Percentiles rank a stretch among this genome's conserved stretches.
Evolutionary conservation across 2,888 invertebrate species (phyloP).

Genomic region (Hyposoter didymator): DNA sequence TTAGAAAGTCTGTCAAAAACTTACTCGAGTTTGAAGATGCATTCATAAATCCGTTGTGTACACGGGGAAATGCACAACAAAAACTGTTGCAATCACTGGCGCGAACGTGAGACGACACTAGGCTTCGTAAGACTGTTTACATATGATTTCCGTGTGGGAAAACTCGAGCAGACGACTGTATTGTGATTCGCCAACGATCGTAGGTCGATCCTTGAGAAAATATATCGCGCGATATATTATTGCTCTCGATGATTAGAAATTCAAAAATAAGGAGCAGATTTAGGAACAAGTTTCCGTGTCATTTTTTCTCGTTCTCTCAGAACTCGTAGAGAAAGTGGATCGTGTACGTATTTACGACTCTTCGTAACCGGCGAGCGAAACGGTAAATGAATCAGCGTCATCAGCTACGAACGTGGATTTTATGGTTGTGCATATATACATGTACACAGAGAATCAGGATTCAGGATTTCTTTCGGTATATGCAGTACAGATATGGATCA

Average conservation of each 20-base stretch:
- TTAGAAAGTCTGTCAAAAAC: neutral
- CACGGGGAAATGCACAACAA: slow-evolving; percentile 1
- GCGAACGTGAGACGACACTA: neutral
- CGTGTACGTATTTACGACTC: neutral
- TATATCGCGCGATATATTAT: neutral
- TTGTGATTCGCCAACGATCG: neutral
- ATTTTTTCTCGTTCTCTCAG: neutral
- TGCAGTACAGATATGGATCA: neutral
- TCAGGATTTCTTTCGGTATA: neutral
- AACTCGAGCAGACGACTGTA: neutral
- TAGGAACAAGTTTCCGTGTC: neutral
- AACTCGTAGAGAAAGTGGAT: neutral
- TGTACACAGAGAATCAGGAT: neutral
- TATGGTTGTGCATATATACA: neutral
- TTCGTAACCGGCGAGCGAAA: slow-evolving; percentile 11
- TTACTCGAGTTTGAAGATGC: neutral
- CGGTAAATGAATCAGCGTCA: slow-evolving; percentile 10
- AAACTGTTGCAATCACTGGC: neutral
- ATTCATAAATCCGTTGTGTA: slow-evolving; percentile 9
- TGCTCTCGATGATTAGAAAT: neutral
- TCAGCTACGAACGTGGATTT: slow-evolving; percentile 12
- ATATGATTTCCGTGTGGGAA: neutral
- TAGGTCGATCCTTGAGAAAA: neutral
- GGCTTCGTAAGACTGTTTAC: neutral
- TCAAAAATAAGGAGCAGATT: neutral